Conservation (phyloP, 2,888 invertebrate genomes). For the Cotesia congregata region DNA sequence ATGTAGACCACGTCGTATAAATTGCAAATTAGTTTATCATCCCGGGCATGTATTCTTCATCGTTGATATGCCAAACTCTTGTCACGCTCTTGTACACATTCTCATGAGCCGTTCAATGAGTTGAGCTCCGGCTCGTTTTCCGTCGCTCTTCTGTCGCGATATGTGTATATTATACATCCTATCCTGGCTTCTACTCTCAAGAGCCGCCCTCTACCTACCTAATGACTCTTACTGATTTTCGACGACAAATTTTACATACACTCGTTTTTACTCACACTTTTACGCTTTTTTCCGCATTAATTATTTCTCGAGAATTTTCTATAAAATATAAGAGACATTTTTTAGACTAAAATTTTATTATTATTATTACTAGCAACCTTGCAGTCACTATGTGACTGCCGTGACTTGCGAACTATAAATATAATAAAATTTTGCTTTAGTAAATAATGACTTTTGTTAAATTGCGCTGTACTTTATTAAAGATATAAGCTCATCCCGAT, state of each 20-base stretch:
- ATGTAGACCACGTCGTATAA: constrained; percentile 44
- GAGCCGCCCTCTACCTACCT: background rate
- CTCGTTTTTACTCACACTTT: background rate
- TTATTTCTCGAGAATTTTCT: background rate
- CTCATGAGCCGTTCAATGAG: constrained; percentile 29
- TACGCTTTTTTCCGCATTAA: background rate
- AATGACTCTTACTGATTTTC: background rate
- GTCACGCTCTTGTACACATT: constrained; percentile 15
- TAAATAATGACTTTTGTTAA: too few species aligned
- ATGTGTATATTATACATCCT: too few species aligned
- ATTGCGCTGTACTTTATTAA: too few species aligned
- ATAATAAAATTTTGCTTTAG: too few species aligned
- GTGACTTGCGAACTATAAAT: too few species aligned
- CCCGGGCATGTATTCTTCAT: constrained; percentile 47
- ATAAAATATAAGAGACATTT: too few species aligned
- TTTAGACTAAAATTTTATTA: too few species aligned
- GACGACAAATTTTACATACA: background rate
- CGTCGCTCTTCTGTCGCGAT: too few species aligned
- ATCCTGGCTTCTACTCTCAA: background rate
- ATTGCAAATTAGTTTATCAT: constrained; percentile 56
- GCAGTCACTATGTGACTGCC: too few species aligned
- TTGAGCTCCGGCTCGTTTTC: background rate
- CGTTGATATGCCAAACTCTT: constrained; percentile 47
- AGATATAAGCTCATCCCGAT: too few species aligned
- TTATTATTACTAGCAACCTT: too few species aligned